Evolutionary conservation across 2,888 invertebrate species (phyloP).

Genomic region (Nebria brevicollis): DNA sequence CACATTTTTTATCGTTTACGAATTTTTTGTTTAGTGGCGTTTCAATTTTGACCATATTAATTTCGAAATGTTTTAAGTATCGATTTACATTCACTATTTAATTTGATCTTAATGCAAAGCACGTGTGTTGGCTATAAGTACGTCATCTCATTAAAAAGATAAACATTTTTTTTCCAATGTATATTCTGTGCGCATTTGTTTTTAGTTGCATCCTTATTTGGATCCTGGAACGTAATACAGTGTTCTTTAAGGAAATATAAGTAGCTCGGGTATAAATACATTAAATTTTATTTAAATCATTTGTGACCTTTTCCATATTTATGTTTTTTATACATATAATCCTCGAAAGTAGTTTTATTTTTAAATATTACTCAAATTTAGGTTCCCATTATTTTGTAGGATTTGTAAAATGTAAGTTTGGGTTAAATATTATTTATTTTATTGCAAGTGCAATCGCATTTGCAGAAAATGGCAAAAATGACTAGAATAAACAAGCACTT

Average conservation of each 20-base stretch:
- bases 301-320: conserved; percentile 10
- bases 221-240: conserved; percentile 3
- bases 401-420: too few relatives aligned
- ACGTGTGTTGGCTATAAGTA: not conserved
- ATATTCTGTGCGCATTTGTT: not conserved
- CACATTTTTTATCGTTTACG: too few relatives aligned
- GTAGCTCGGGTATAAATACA: not conserved
- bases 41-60: not conserved
- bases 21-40: too few relatives aligned
- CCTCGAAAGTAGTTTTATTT: not conserved
- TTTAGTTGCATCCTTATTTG: conserved; percentile 12
- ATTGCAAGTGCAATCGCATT: too few relatives aligned
- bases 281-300: conserved; percentile 14
- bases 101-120: not conserved
- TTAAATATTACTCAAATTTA: too few relatives aligned
- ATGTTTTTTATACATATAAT: not conserved
- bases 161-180: not conserved
- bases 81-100: not conserved
- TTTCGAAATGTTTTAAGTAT: not conserved
- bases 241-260: conserved; percentile 13
- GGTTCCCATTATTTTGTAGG: too few relatives aligned
- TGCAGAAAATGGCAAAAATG: not conserved
- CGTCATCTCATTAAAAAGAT: conserved; percentile 15
- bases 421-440: too few relatives aligned
- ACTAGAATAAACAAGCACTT: not conserved